Percentiles rank a stretch among this genome's conserved stretches.
phyloP scores from a whole-genome alignment of 1,140 invertebrate genomes.

The Schlechtendalia chinensis region DNA sequence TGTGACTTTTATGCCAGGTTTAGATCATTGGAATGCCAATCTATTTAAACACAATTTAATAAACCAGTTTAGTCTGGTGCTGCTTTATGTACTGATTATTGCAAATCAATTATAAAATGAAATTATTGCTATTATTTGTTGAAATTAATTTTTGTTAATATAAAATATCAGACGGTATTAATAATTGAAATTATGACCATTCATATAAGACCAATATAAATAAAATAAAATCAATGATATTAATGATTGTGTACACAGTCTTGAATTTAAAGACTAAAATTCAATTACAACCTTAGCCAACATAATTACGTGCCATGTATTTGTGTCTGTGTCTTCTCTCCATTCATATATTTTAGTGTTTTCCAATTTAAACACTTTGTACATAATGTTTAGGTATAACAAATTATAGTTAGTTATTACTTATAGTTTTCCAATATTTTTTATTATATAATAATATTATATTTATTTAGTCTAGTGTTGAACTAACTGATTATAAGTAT shows the following conservation, averaged over 20 bases:
- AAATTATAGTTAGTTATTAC: slow-evolving; percentile 39
- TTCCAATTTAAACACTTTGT: slow-evolving; percentile 33
- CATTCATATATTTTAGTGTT: slow-evolving; percentile 35
- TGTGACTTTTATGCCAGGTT: background rate
- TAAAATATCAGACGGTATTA: slow-evolving; percentile 20
- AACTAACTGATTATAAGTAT: slow-evolving; percentile 36
- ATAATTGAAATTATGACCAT: slow-evolving; percentile 22
- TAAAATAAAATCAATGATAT: background rate
- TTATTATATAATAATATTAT: slow-evolving; percentile 40
- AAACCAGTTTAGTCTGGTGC: slow-evolving; percentile 10
- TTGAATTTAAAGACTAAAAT: slow-evolving; percentile 32
- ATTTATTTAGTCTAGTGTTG: slow-evolving; percentile 28
- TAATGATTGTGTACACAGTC: slow-evolving; percentile 1
- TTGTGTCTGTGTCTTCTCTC: background rate
- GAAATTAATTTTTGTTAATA: slow-evolving; percentile 40
- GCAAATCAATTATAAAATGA: slow-evolving; percentile 28
- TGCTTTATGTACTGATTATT: slow-evolving; percentile 40
- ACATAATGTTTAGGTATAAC: slow-evolving; percentile 36
- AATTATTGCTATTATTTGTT: slow-evolving; percentile 34
- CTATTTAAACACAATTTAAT: background rate
- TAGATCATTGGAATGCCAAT: background rate
- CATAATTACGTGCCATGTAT: slow-evolving; percentile 30
- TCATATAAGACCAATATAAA: slow-evolving; percentile 1
- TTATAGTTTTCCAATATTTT: slow-evolving; percentile 42
- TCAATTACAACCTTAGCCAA: slow-evolving; percentile 6